Base-by-base conservation (phyloP, 1,140 invertebrate genomes). In the Panagrolaimus sp. region DNA sequence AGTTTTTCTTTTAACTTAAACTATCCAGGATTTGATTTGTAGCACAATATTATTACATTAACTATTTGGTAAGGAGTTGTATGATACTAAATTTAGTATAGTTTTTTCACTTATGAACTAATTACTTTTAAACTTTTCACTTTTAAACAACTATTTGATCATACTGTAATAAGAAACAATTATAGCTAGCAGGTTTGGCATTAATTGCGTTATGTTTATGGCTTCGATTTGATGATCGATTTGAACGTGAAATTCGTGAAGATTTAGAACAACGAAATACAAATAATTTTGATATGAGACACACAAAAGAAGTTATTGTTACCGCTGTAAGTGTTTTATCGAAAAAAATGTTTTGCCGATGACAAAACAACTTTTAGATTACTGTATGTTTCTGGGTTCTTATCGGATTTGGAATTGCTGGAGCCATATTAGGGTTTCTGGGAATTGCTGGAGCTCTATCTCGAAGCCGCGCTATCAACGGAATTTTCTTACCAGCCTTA, bases 151-250 rank as follows among this genome's bases (percentile, higher is more conserved):
- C n/a, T n/a, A n/a, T n/a, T n/a, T n/a, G n/a, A n/a, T n/a, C n/a
- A n/a, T n/a, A n/a, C 47, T 4, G 20, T 48, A 48, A n/a, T 48
- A 4, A 48, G 9, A n/a, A 23, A 48, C 9, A 48, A 2, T 53
- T 53, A 9, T n/a, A 53, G 51, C 20, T 57, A 57, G 51, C 51
- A 4, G 51, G 51, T 20, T 57, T 57, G 27, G 27, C 63, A 16
- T 14, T 72, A 8, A 51, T 74, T 44, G 53, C 38, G 5, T 31
- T 72, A 5, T 46, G 38, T 31, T 43, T 74, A 0, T 73, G 72
- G 72, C n/a, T 73, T 47, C 44, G 73, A 48, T 75, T 71, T 16
- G 72, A 75, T 45, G 44, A 13, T 14, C 20, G 42, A 20, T 68
- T 73, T 45, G 72, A 73, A 57, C 31, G 16, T 9, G 43, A 68